These are phyloP conservation scores for Zalophus californianus DNA, from an alignment of 2,797 vertebrate species.

Conservation along the genomic window DNA sequence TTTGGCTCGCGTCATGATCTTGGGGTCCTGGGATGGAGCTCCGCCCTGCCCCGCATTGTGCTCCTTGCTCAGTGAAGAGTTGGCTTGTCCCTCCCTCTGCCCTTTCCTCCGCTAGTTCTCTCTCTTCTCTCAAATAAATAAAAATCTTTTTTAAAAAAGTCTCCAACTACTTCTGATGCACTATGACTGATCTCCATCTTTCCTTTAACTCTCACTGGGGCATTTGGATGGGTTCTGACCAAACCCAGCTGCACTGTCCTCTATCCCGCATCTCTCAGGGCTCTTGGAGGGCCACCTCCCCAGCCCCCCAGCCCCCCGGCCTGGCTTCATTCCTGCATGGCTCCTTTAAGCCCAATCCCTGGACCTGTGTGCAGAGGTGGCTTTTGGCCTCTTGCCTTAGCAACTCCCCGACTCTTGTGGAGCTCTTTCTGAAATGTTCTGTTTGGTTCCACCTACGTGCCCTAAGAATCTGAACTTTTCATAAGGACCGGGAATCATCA, in stretches of 20 bases:
- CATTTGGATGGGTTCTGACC: neutral
- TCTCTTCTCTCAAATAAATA: neutral
- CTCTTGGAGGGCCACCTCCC: too few species aligned
- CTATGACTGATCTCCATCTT: neutral
- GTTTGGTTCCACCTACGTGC: neutral
- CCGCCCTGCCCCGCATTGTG: accelerated
- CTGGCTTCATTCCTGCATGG: neutral
- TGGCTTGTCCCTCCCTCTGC: neutral
- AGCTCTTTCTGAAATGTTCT: neutral
- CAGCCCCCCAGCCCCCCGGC: too few species aligned
- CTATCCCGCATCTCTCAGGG: neutral
- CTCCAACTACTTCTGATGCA: neutral
- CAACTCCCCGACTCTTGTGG: neutral
- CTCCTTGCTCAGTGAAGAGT: neutral
- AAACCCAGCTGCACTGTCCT: neutral
- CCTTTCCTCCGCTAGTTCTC: neutral
- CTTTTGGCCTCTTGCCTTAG: neutral
- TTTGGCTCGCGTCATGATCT: neutral
- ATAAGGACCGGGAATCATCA: neutral
- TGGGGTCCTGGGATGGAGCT: neutral
- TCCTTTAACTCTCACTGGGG: neutral
- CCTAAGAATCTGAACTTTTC: neutral
- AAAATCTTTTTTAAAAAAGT: neutral
- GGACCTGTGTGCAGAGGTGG: neutral
- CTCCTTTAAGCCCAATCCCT: neutral